Percentiles rank a stretch among this genome's conserved stretches.
These are phyloP conservation scores for Lamellibrachia luymesi DNA, from an alignment of 1,140 invertebrate species.

Conservation along the genomic window DNA sequence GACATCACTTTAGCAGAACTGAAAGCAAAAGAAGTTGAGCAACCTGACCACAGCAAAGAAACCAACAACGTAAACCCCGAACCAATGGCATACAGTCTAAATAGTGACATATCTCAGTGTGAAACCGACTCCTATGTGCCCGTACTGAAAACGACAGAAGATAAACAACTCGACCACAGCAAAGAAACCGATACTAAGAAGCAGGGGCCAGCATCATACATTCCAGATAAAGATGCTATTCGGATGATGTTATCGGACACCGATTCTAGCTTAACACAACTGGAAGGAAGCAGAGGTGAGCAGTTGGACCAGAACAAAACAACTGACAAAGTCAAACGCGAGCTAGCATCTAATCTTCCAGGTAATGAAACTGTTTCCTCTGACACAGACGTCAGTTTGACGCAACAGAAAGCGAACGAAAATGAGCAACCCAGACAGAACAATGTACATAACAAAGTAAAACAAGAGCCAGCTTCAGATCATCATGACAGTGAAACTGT, in stretches of 20 bases:
- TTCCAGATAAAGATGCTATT: not conserved
- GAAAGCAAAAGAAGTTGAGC: not conserved
- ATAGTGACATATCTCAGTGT: not conserved
- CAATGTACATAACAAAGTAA: not conserved
- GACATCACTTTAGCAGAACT: not conserved
- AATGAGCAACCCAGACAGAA: not conserved
- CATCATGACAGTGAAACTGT: not conserved
- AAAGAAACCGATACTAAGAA: not conserved
- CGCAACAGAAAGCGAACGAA: not conserved
- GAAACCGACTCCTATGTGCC: not conserved
- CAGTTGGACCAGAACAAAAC: not conserved
- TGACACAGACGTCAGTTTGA: constrained; percentile 4
- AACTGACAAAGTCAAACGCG: not conserved
- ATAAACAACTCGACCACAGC: not conserved
- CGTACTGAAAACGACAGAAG: not conserved
- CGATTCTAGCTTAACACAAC: not conserved
- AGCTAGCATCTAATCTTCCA: not conserved
- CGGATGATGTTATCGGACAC: not conserved
- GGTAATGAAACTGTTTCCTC: not conserved
- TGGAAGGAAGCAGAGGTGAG: not conserved
- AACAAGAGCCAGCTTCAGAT: not conserved
- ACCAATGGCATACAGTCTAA: not conserved
- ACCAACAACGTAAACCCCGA: not conserved
- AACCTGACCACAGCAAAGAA: not conserved
- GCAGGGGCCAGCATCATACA: not conserved